Evolutionary conservation across 2,888 invertebrate species (phyloP), one percentile per base, ranked within the genome.

Genomic region (Biston stratarius): DNA sequence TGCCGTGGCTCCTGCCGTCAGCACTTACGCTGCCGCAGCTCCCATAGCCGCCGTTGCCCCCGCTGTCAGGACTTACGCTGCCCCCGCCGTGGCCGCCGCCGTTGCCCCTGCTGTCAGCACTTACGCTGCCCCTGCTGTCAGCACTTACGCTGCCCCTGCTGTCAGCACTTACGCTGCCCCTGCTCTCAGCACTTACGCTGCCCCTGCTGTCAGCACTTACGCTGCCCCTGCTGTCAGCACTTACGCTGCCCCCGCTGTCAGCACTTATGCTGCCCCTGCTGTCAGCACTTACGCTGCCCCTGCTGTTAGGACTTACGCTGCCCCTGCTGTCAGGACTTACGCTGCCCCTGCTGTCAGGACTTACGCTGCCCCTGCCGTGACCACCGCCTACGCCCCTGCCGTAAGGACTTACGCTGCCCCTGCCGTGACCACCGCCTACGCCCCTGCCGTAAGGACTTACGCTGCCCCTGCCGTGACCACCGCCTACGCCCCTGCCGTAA

Each of bases 151-250:
- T 8, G 59, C 65, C 11, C 49, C 64, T 5, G 55, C 55, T 2
- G 42, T 55, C 42, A 55, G 55, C 42, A 44, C 55, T 11, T 55
- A 55, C 33, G 55, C 55, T 38, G 55, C 42, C 24, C 42, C 55
- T 1, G 53, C 53, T 12, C 45, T 12, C 45, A 45, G 45, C 3
- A 6, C 53, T 11, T 42, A 57, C 38, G 44, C 52, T 9, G 61
- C 69, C 10, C 52, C 65, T 12, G 55, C 44, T 44, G 56, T 55
- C 58, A 60, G 70, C 9, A 67, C 71, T 11, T 58, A 61, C 53
- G 48, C 69, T 9, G 61, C 69, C 10, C 52, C 65, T 51, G 56
- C 57, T 6, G n/a, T 36, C 14, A 44, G 36, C 36, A 9, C 52
- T 36, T 40, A 42, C 61, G 53, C 47, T 0, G 60, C 60, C 5